Evolutionary conservation across 1,140 invertebrate species (phyloP).

Genomic region (Stenopsyche tienmushanensis): DNA sequence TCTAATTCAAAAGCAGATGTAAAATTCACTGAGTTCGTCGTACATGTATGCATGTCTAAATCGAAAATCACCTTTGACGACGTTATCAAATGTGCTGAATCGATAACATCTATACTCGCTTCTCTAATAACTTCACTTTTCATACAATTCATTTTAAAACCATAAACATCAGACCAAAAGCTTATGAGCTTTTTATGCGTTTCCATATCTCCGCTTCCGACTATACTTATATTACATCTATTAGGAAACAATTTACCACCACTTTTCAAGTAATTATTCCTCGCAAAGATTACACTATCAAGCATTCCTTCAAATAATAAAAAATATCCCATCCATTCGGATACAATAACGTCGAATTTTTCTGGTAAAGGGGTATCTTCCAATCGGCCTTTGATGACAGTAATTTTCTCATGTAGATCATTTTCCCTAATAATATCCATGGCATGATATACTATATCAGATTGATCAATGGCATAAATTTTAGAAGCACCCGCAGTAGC

Average conservation of each 20-base stretch:
- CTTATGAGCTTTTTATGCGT: slow-evolving; percentile 72
- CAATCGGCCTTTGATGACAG: slow-evolving; percentile 76
- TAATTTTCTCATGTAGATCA: slow-evolving; percentile 61
- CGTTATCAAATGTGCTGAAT: slow-evolving; percentile 76
- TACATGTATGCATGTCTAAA: slow-evolving; percentile 82
- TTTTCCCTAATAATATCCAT: slow-evolving; percentile 80
- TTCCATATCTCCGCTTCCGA: slow-evolving; percentile 84
- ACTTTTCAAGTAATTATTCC: slow-evolving; percentile 82
- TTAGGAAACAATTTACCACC: slow-evolving; percentile 82
- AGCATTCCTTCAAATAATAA: slow-evolving; percentile 98
- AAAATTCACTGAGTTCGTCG: slow-evolving; percentile 80
- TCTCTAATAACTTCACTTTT: slow-evolving; percentile 85
- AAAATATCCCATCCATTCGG: slow-evolving; percentile 99
- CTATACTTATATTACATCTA: slow-evolving; percentile 83
- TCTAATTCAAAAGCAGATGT: slow-evolving; percentile 73
- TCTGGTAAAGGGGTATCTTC: slow-evolving; percentile 85
- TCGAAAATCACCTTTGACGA: slow-evolving; percentile 64
- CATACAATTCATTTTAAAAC: slow-evolving; percentile 95
- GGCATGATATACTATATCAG: slow-evolving; percentile 78
- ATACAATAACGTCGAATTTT: slow-evolving; percentile 95
- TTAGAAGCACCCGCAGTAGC: slow-evolving; percentile 87
- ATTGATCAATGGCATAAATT: slow-evolving; percentile 93
- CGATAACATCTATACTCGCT: slow-evolving; percentile 84
- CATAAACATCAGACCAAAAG: slow-evolving; percentile 97
- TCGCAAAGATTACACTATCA: slow-evolving; percentile 86